Conservation (phyloP, 2,888 invertebrate species). For the Athalia rosae region DNA sequence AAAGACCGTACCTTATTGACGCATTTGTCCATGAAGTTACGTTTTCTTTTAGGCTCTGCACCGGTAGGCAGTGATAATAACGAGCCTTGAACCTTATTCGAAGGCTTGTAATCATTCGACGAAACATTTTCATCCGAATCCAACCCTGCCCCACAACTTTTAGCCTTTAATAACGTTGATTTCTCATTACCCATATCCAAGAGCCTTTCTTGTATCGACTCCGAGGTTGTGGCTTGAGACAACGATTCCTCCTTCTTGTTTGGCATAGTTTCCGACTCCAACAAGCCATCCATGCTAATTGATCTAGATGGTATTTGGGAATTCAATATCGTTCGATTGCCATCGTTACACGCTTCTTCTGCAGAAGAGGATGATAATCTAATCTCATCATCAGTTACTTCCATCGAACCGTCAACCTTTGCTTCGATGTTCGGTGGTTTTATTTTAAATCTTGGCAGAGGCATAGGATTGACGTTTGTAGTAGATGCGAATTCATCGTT, state of each 20-base stretch:
- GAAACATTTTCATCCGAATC: conserved; percentile 62
- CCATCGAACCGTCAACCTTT: background rate
- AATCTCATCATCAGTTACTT: background rate
- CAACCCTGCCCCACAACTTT: conserved; percentile 69
- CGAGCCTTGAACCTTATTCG: conserved; percentile 72
- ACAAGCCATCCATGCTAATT: conserved; percentile 34
- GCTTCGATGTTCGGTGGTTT: conserved; percentile 34
- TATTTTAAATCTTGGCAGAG: conserved; percentile 52
- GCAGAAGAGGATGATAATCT: conserved; percentile 48
- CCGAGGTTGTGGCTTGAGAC: background rate
- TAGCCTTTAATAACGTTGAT: conserved; percentile 62
- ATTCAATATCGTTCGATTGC: background rate
- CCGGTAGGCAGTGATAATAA: conserved; percentile 77
- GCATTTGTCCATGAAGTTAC: conserved; percentile 84
- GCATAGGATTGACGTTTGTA: conserved; percentile 48
- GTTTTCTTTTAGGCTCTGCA: conserved; percentile 81
- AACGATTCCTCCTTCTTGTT: background rate
- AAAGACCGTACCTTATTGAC: conserved; percentile 67
- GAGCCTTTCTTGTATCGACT: background rate
- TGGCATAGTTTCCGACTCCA: conserved; percentile 1
- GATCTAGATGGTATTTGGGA: conserved; percentile 27
- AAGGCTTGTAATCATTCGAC: conserved; percentile 60
- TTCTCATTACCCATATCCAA: conserved; percentile 51
- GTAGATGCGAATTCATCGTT: background rate
- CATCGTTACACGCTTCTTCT: conserved; percentile 25